phyloP scores from a whole-genome alignment of 2,113 vertebrate genomes.

The Scopus umbretta region DNA sequence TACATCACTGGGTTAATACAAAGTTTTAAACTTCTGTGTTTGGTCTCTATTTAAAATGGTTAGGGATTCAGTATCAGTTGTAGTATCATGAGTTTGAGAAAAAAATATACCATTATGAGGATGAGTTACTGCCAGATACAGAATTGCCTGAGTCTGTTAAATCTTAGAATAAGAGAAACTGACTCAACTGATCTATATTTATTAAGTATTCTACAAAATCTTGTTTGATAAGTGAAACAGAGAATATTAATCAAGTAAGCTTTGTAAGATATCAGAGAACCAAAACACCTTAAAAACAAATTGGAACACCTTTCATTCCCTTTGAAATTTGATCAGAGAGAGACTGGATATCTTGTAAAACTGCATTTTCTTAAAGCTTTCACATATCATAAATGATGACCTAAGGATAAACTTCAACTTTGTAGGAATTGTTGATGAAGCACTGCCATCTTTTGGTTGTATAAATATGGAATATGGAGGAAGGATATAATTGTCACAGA shows the following conservation, averaged over 20 bases:
- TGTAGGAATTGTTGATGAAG: constrained; percentile 72
- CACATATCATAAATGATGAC: not conserved
- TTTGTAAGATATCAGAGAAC: not conserved
- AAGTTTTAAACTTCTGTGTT: not conserved
- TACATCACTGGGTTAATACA: not conserved
- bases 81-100: not conserved
- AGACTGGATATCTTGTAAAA: constrained; percentile 11
- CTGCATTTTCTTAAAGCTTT: constrained; percentile 18
- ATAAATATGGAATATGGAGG: constrained; percentile 57
- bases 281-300: not conserved
- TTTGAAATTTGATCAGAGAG: not conserved
- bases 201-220: not conserved
- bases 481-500: not conserved
- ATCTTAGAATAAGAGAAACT: not conserved
- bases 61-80: not conserved
- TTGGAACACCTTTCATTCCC: not conserved
- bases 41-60: not conserved
- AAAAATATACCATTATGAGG: not conserved
- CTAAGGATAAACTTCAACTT: constrained; percentile 1
- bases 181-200: not conserved
- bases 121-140: not conserved
- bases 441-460: constrained; percentile 79
- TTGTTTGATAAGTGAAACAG: not conserved
- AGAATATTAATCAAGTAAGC: not conserved
- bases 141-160: not conserved